Percentiles rank a stretch among this genome's conserved stretches.
Evolutionary conservation across 2,888 invertebrate genomes (phyloP).

Genomic region (Ptilodon capucinus): DNA sequence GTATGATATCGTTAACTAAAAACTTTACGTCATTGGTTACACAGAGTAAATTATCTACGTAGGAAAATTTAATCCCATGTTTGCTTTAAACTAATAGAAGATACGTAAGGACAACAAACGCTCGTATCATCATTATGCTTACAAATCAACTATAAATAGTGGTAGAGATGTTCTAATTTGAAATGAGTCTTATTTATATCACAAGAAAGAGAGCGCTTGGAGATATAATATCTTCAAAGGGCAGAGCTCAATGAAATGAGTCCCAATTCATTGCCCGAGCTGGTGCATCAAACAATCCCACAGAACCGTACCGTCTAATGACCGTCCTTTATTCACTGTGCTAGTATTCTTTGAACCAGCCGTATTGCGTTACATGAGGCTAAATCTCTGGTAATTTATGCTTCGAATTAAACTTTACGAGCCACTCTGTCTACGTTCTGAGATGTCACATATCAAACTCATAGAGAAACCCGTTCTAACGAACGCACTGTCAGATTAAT

Average conservation of each 20-base stretch:
- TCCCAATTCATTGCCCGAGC: conserved; percentile 36
- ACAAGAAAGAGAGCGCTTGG: conserved; percentile 1
- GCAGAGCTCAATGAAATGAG: conserved; percentile 34
- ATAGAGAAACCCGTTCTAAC: conserved; percentile 57
- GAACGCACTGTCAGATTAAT: conserved; percentile 68
- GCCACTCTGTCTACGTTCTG: conserved; percentile 63
- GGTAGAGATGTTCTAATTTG: not conserved
- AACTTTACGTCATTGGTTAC: conserved; percentile 22
- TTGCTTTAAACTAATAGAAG: conserved; percentile 26
- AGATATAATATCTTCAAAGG: conserved; percentile 26
- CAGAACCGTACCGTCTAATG: conserved; percentile 53
- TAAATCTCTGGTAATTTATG: conserved; percentile 71
- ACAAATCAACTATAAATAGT: too few species aligned
- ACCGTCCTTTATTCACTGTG: conserved; percentile 58
- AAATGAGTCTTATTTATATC: not conserved
- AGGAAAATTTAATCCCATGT: conserved; percentile 34
- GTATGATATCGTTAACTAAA: conserved; percentile 9
- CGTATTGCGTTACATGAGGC: conserved; percentile 62
- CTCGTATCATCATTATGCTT: conserved; percentile 22
- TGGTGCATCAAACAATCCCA: conserved; percentile 37
- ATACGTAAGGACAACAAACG: conserved; percentile 29
- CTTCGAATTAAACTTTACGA: conserved; percentile 70
- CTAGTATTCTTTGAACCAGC: conserved; percentile 50
- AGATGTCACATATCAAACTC: conserved; percentile 70
- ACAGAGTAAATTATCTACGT: conserved; percentile 19